Evolutionary conservation across 2,113 vertebrate genomes (phyloP), one percentile per base, ranked within the genome.

Genomic region (Atlantisia rogersi): DNA sequence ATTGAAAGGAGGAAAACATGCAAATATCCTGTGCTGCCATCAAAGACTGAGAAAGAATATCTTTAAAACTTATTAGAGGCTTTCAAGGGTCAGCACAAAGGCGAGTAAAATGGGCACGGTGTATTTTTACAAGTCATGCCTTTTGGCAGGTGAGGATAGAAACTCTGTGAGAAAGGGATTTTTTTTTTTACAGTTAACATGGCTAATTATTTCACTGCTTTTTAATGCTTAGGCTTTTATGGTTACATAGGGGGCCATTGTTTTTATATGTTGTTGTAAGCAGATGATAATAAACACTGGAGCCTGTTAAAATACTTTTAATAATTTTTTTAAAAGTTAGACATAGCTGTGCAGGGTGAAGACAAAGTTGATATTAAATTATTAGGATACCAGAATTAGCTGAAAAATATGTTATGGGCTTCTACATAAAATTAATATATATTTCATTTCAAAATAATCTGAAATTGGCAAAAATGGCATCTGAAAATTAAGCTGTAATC

Each of bases 401-500:
- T 52, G 40, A 85, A 87, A 63, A 46, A 32, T 55, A 46, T 40
- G 64, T 68, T 60, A 48, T 16, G 18, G 60, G 59, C 58, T 69
- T 44, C 48, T 19, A 32, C 21, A 35, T 32, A 44, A 79, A 53
- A 82, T 31, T 26, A 32, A n/a, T 55, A 22, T 9, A 15, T 2
- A 4, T 37, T 82, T 48, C 53, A 15, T 77, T 95, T 80, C 31
- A 76, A 93, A 96, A 63, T 62, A 5, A 70, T 83, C 59, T 46
- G n/a, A 84, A 90, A 60, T 8, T 60, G 79, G 15, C 46, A 56
- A 95, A 93, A 94, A 68, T n/a, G 12, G 48, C 76, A 78, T 28
- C 37, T 53, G 76, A 64, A 97, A 93, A 95, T 93, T 59, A 92
- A 96, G 94, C 48, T 90, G 73, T 92, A 92, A 86, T 86, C 64